Conservation (phyloP, 1,140 invertebrate genomes). For the Battus philenor region DNA sequence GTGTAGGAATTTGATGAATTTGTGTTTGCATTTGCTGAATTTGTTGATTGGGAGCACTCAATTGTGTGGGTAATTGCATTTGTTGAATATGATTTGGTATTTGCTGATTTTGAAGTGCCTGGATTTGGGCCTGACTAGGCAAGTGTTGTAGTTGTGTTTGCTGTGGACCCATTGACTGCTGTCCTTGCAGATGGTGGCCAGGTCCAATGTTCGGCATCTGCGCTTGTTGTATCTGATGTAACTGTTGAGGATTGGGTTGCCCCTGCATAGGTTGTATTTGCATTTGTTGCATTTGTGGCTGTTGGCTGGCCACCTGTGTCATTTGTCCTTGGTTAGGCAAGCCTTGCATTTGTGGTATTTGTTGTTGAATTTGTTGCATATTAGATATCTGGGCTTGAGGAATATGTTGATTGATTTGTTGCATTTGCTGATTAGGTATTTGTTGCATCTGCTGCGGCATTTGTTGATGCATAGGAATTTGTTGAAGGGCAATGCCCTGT, state of each 20-base stretch:
- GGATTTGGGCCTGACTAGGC: slow-evolving; percentile 70
- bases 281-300: slow-evolving; percentile 72
- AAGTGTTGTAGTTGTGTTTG: slow-evolving; percentile 72
- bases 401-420: slow-evolving; percentile 70
- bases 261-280: slow-evolving; percentile 73
- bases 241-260: slow-evolving; percentile 64
- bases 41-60: slow-evolving; percentile 61
- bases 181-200: slow-evolving; percentile 54
- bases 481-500: slow-evolving; percentile 71
- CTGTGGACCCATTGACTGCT: slow-evolving; percentile 59
- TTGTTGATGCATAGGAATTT: slow-evolving; percentile 71
- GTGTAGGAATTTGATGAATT: slow-evolving; percentile 63
- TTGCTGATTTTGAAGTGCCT: slow-evolving; percentile 71
- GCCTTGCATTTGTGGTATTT: slow-evolving; percentile 70
- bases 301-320: slow-evolving; percentile 65
- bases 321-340: slow-evolving; percentile 67
- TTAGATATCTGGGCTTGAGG: slow-evolving; percentile 67
- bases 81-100: slow-evolving; percentile 73
- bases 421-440: slow-evolving; percentile 72
- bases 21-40: slow-evolving; percentile 72
- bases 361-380: slow-evolving; percentile 72
- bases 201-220: slow-evolving; percentile 63
- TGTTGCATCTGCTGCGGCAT: slow-evolving; percentile 73
- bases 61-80: slow-evolving; percentile 68
- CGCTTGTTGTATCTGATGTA: slow-evolving; percentile 66